Conservation (phyloP, 2,888 invertebrate species). For the Melikaiella ostensackeni region DNA sequence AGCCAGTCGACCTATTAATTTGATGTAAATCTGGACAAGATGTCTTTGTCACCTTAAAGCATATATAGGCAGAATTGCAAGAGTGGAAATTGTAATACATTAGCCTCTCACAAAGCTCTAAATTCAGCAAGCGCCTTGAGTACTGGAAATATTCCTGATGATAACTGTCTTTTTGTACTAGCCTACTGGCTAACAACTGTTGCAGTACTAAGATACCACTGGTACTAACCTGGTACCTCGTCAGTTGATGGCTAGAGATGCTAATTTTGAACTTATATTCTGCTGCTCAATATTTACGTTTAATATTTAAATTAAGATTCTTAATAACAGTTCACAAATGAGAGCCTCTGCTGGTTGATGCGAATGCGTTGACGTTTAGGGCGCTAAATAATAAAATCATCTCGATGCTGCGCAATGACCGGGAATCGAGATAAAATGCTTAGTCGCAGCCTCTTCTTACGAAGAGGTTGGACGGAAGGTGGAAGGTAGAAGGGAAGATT, state of each 20-base stretch:
- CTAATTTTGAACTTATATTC: no score
- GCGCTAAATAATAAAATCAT: conserved; percentile 61
- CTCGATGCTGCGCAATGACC: conserved; percentile 43
- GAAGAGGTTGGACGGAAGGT: conserved; percentile 46
- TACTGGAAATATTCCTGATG: no score
- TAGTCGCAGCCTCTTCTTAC: conserved; percentile 46
- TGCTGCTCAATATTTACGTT: no score
- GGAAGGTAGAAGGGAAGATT: background rate
- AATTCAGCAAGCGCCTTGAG: no score
- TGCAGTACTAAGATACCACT: no score
- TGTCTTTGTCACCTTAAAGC: background rate
- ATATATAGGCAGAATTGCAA: no score
- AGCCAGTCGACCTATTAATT: conserved; percentile 2
- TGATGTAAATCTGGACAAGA: conserved; percentile 13
- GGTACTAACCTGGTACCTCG: no score
- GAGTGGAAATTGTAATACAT: no score
- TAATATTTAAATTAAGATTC: background rate
- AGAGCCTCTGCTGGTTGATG: conserved; percentile 45
- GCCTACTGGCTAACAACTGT: no score
- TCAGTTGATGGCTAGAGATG: no score
- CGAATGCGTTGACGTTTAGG: conserved; percentile 45
- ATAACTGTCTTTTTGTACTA: no score
- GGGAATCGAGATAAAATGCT: conserved; percentile 52
- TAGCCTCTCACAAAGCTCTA: no score
- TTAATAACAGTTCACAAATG: conserved; percentile 1